These are phyloP conservation scores for Megaceryle torquata DNA, from an alignment of 2,113 vertebrate genomes.

Conservation along the genomic window DNA sequence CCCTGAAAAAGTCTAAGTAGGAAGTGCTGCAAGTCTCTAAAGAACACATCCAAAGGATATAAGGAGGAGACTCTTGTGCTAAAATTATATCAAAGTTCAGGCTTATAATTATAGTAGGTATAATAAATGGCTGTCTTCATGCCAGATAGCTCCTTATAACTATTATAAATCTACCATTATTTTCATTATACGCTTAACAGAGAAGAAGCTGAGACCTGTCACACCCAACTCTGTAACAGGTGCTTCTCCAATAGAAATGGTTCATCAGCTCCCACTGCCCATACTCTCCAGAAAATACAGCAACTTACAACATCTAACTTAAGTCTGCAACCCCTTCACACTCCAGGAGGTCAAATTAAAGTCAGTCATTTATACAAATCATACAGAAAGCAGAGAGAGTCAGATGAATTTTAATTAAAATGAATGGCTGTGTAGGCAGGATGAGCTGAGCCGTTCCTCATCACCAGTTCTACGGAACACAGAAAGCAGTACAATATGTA, in stretches of 20 bases:
- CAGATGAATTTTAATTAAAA: constrained; percentile 49
- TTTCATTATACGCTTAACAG: neutral
- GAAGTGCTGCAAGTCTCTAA: neutral
- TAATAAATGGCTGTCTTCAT: constrained; percentile 12
- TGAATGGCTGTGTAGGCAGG: constrained; percentile 36
- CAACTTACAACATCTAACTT: neutral
- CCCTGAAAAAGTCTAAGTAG: neutral
- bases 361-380: constrained; percentile 52
- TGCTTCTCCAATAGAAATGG: neutral
- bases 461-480: neutral
- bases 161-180: neutral
- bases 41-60: neutral
- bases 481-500: neutral
- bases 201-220: neutral
- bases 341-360: constrained; percentile 56
- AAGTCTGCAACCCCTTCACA: constrained; percentile 33
- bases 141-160: neutral
- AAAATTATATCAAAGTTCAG: neutral
- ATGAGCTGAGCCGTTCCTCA: neutral
- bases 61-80: neutral
- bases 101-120: neutral
- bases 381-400: constrained; percentile 18
- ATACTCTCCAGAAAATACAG: neutral
- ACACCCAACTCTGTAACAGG: neutral
- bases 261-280: neutral